Evolutionary conservation across 2,888 invertebrate genomes (phyloP).

Genomic region (Dynastes maya): DNA sequence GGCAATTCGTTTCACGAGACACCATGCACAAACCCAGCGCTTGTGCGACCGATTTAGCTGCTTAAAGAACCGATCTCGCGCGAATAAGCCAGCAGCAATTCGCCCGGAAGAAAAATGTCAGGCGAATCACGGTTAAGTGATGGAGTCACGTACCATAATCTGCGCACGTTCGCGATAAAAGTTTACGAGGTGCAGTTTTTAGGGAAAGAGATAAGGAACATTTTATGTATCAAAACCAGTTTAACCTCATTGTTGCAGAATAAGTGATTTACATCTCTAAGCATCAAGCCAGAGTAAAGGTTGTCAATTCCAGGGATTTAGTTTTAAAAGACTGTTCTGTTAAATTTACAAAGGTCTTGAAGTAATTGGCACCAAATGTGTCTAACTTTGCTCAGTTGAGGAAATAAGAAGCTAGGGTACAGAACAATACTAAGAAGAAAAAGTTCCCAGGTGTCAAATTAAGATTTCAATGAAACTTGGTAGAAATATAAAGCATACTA

Average conservation of each 20-base stretch:
- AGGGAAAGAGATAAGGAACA: too few species aligned
- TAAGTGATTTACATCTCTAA: not conserved
- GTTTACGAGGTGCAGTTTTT: conserved; percentile 13
- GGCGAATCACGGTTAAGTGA: conserved; percentile 12
- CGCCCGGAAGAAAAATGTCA: not conserved
- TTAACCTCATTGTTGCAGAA: too few species aligned
- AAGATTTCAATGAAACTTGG: too few species aligned
- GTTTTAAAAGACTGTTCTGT: too few species aligned
- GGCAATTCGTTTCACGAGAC: not conserved
- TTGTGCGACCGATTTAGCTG: not conserved
- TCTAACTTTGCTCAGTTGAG: too few species aligned
- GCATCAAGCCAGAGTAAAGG: not conserved
- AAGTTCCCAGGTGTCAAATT: too few species aligned
- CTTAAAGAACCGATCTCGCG: not conserved
- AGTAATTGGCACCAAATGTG: too few species aligned
- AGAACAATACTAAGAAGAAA: too few species aligned
- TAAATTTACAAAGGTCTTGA: too few species aligned
- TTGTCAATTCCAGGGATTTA: not conserved
- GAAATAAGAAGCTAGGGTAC: too few species aligned
- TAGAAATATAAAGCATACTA: too few species aligned
- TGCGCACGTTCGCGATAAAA: conserved; percentile 15
- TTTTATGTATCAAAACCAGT: too few species aligned
- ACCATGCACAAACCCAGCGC: not conserved
- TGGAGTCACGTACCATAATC: conserved; percentile 26
- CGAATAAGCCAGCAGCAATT: conserved; percentile 6